Percentiles rank a stretch among this genome's conserved stretches.
Conservation (phyloP, 2,888 invertebrate genomes). For the Belgica antarctica region DNA sequence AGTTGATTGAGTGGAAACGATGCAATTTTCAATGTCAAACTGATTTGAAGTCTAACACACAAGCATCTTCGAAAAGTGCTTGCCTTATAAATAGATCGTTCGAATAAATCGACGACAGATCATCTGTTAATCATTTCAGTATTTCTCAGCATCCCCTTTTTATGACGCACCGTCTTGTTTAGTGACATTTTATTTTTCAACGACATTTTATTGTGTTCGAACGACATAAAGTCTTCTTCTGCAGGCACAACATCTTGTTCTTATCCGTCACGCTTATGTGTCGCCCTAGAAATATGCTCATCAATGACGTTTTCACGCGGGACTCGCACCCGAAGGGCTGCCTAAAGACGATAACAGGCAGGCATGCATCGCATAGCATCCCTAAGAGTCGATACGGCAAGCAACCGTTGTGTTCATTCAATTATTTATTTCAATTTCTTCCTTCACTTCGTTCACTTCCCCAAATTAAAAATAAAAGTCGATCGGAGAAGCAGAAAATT, state of each 20-base stretch:
- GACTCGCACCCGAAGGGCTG: too few relatives aligned
- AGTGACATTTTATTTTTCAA: not conserved
- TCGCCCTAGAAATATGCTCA: too few relatives aligned
- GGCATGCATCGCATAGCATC: not conserved
- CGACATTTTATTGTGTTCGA: too few relatives aligned
- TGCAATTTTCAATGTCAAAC: too few relatives aligned
- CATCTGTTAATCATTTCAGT: not conserved
- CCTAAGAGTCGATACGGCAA: too few relatives aligned
- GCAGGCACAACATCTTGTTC: too few relatives aligned
- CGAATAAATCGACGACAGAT: not conserved
- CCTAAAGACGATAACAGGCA: too few relatives aligned
- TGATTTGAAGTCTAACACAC: too few relatives aligned
- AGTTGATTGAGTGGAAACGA: too few relatives aligned
- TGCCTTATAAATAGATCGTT: too few relatives aligned
- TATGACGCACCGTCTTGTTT: not conserved
- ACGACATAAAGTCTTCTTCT: not conserved
- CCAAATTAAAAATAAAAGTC: not conserved
- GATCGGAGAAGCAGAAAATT: not conserved
- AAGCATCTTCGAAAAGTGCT: too few relatives aligned
- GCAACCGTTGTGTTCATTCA: too few relatives aligned
- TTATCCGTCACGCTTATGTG: not conserved
- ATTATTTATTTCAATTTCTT: conserved; percentile 13
- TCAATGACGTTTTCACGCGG: not conserved
- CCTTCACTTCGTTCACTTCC: not conserved
- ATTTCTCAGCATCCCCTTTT: not conserved